phyloP scores from a whole-genome alignment of 1,140 invertebrate species.

The Ceratina japonica region DNA sequence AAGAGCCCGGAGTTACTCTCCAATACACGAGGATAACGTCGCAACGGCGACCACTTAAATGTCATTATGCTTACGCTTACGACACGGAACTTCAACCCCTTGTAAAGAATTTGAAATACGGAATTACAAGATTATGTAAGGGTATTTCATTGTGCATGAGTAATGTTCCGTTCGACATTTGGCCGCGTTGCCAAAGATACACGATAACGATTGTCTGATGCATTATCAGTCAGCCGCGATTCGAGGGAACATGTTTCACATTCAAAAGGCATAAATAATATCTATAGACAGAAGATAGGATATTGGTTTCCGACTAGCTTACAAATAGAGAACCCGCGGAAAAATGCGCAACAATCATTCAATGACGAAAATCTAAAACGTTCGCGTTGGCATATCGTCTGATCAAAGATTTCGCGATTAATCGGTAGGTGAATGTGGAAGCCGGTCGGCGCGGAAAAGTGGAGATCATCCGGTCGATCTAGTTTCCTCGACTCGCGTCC shows the following conservation, averaged over 20 bases:
- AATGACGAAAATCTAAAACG: too few species aligned
- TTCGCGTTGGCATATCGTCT: too few species aligned
- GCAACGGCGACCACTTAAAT: slow-evolving; percentile 64
- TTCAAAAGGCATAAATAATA: neutral
- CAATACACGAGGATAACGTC: slow-evolving; percentile 54
- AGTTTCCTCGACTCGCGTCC: slow-evolving; percentile 63
- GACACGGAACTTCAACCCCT: neutral
- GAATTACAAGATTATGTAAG: slow-evolving; percentile 8
- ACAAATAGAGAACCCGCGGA: neutral
- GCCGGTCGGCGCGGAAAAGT: slow-evolving; percentile 35
- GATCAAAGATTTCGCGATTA: too few species aligned
- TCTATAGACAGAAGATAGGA: neutral
- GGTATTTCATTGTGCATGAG: too few species aligned
- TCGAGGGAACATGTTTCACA: neutral
- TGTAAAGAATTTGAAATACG: neutral
- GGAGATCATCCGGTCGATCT: slow-evolving; percentile 66
- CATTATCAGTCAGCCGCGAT: too few species aligned
- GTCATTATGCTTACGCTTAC: slow-evolving; percentile 47
- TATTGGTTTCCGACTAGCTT: too few species aligned
- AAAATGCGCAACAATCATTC: too few species aligned
- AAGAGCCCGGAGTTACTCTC: slow-evolving; percentile 56
- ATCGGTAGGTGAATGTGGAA: neutral
- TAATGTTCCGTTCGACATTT: slow-evolving; percentile 8
- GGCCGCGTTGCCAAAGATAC: slow-evolving; percentile 5
- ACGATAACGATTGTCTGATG: neutral